Conservation (phyloP, 2,113 vertebrate genomes). For the Bucco capensis region DNA sequence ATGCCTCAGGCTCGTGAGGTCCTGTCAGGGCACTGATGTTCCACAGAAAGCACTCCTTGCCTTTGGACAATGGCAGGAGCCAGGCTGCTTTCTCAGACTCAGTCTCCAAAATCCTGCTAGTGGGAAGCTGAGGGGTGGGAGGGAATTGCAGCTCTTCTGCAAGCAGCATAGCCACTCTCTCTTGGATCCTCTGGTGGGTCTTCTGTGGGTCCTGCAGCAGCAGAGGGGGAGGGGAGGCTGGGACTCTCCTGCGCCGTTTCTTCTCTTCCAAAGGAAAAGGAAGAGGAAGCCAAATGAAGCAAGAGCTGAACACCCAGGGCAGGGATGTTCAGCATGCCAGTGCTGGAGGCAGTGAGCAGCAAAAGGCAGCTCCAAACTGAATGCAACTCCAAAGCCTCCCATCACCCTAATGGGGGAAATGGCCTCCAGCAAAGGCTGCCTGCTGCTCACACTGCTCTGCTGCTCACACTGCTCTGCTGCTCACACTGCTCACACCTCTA, state of each 20-base stretch:
- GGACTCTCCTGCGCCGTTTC: conserved; percentile 66
- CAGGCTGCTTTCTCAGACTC: conserved; percentile 9
- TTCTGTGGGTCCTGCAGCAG: conserved; percentile 79
- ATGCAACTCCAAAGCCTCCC: neutral
- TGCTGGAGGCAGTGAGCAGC: neutral
- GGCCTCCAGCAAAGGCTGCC: neutral
- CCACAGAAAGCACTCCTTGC: conserved; percentile 78
- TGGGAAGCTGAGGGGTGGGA: conserved; percentile 74
- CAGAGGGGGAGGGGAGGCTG: conserved; percentile 72
- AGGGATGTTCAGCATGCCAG: neutral
- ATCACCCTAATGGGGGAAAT: fast-evolving
- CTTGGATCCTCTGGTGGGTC: conserved; percentile 73
- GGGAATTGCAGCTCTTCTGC: conserved; percentile 62
- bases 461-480: neutral
- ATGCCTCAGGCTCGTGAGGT: conserved; percentile 44
- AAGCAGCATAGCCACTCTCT: conserved; percentile 80
- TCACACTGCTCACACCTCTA: neutral
- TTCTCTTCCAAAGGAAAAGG: conserved; percentile 70
- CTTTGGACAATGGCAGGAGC: neutral
- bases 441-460: neutral
- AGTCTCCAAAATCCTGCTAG: conserved; percentile 72
- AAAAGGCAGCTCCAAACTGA: neutral
- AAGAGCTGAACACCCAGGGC: neutral
- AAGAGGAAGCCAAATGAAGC: neutral
- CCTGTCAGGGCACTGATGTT: conserved; percentile 77